Conservation (phyloP, 23 tunicate species). For the Ciona savignyi region DNA sequence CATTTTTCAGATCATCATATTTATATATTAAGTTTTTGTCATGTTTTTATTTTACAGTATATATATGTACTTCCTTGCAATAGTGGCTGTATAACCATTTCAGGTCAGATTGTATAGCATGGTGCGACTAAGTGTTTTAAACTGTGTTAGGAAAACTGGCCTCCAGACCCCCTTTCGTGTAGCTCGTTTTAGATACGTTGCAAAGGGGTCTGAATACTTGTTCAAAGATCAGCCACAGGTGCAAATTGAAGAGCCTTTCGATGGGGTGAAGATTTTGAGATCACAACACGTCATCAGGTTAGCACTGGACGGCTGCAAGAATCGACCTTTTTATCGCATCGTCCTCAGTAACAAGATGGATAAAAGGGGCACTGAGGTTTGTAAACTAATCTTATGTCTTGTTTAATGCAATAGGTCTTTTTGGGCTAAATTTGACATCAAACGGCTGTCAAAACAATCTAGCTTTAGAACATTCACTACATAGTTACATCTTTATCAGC, state of each 20-base stretch:
- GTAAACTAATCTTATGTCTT: no score
- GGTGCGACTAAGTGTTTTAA: constrained; percentile 19
- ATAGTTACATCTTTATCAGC: no score
- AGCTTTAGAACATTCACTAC: no score
- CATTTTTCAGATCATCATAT: no score
- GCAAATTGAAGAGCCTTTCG: constrained; percentile 12
- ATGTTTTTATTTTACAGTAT: no score
- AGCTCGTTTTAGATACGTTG: constrained; percentile 27
- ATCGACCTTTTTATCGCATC: constrained; percentile 60
- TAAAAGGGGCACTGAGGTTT: constrained; percentile 25
- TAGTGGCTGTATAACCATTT: no score
- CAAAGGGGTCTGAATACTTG: constrained; percentile 40
- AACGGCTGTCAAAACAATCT: no score
- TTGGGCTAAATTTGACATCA: no score
- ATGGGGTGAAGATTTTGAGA: constrained; percentile 26
- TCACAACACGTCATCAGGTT: constrained; percentile 26
- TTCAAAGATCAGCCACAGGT: constrained; percentile 12
- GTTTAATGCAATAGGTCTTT: no score
- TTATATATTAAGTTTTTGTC: no score
- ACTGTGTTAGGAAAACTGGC: constrained; percentile 5
- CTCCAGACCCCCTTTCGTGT: constrained; percentile 31
- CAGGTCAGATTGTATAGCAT: not conserved
- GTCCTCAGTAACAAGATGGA: constrained; percentile 20
- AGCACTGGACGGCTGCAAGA: constrained; percentile 56
- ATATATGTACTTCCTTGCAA: no score